Percentiles rank a stretch among this genome's conserved stretches.
These are phyloP conservation scores for Oxyscelio sp. DNA, from an alignment of 2,888 invertebrate species.

Conservation along the genomic window DNA sequence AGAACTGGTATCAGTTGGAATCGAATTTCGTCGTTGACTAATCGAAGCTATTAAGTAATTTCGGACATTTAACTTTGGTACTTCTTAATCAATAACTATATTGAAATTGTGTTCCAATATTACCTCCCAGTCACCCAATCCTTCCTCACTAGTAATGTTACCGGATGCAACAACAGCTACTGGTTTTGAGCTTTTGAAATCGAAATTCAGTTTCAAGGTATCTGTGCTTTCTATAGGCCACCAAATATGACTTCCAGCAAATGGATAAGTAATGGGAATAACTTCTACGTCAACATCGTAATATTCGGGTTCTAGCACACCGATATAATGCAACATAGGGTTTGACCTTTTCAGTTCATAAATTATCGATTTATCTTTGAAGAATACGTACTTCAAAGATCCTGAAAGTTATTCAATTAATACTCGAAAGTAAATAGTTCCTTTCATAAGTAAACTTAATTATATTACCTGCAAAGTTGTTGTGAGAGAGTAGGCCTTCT, in stretches of 20 bases:
- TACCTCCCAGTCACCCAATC: constrained; percentile 96
- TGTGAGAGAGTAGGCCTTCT: constrained; percentile 94
- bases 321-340: constrained; percentile 95
- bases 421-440: constrained; percentile 13
- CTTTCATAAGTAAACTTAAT: background rate
- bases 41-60: constrained; percentile 90
- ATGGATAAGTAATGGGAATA: constrained; percentile 97
- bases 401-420: constrained; percentile 90
- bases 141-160: constrained; percentile 92
- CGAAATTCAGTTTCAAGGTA: constrained; percentile 94
- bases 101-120: background rate
- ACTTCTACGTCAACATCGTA: constrained; percentile 95
- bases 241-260: constrained; percentile 96
- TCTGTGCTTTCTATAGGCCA: constrained; percentile 94
- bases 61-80: background rate
- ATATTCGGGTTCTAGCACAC: constrained; percentile 94
- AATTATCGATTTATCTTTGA: constrained; percentile 97
- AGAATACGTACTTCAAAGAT: constrained; percentile 96
- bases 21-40: constrained; percentile 95
- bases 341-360: constrained; percentile 95
- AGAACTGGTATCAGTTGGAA: constrained; percentile 94
- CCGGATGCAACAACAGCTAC: constrained; percentile 96
- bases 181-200: constrained; percentile 95
- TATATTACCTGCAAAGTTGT: constrained; percentile 92
- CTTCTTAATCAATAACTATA: background rate